Evolutionary conservation across 2,113 vertebrate genomes (phyloP).

Genomic region (Ramphastos sulfuratus): DNA sequence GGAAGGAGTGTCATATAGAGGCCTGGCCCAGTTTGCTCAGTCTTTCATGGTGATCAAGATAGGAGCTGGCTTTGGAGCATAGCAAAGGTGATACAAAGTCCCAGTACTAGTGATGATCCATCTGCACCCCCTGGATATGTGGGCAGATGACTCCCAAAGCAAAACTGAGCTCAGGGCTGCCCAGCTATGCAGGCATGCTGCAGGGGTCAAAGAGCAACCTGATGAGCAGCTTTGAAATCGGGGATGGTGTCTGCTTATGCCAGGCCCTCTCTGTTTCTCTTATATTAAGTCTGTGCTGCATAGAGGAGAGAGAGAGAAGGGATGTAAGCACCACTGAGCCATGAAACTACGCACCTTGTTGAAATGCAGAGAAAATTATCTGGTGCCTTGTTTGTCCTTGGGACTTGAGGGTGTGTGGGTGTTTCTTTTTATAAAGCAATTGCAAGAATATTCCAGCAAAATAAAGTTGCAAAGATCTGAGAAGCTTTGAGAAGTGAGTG

Average conservation of each 20-base stretch:
- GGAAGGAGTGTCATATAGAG: background rate
- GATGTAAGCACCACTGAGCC: fast-evolving
- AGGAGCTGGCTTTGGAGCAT: too few relatives aligned
- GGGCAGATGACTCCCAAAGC: background rate
- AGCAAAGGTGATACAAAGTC: fast-evolving
- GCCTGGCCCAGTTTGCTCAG: background rate
- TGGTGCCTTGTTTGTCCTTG: background rate
- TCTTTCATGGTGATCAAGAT: background rate
- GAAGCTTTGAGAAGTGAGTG: background rate
- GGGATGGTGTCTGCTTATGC: background rate
- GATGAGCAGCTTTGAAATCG: background rate
- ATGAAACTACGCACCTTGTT: background rate
- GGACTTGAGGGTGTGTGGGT: background rate
- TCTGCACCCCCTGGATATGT: background rate
- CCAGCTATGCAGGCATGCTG: background rate
- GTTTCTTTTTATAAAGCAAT: background rate
- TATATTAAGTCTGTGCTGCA: fast-evolving
- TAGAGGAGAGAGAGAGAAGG: background rate
- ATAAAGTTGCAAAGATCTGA: background rate
- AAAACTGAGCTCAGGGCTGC: background rate
- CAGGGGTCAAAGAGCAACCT: background rate
- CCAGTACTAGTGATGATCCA: background rate
- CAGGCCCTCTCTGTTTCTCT: background rate
- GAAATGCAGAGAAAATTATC: background rate
- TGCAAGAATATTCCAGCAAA: background rate